Evolutionary conservation across 2,113 vertebrate species (phyloP).

Genomic region (Pteruthius melanotis): DNA sequence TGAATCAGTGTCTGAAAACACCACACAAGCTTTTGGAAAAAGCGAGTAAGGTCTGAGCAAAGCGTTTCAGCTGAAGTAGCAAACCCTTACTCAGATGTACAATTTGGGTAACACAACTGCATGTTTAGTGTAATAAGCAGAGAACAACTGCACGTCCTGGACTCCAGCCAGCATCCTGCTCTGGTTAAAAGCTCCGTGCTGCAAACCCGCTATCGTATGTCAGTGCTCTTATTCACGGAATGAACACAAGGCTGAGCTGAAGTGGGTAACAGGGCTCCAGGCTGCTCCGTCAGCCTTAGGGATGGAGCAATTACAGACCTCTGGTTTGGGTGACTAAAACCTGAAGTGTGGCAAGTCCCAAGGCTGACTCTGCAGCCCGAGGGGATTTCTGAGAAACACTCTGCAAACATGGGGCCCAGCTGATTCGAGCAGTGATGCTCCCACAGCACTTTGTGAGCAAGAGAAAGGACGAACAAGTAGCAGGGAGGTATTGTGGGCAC

Average conservation of each 20-base stretch:
- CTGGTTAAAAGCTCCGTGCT: background rate
- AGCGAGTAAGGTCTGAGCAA: background rate
- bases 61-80: background rate
- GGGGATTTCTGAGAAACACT: background rate
- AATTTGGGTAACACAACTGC: background rate
- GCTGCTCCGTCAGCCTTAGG: background rate
- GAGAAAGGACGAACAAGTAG: background rate
- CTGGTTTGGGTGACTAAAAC: background rate
- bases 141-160: background rate
- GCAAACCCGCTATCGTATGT: background rate
- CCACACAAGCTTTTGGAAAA: background rate
- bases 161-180: constrained; percentile 2
- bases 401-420: background rate
- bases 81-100: constrained; percentile 22
- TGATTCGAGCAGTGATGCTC: background rate
- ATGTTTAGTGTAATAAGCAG: background rate
- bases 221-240: background rate
- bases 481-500: background rate
- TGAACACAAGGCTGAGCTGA: background rate
- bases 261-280: background rate
- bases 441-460: background rate
- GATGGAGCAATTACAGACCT: background rate
- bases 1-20: constrained; percentile 40
- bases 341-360: background rate
- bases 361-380: background rate